These are phyloP conservation scores for Capra hircus DNA, from an alignment of 2,113 vertebrate genomes.

Conservation along the genomic window DNA sequence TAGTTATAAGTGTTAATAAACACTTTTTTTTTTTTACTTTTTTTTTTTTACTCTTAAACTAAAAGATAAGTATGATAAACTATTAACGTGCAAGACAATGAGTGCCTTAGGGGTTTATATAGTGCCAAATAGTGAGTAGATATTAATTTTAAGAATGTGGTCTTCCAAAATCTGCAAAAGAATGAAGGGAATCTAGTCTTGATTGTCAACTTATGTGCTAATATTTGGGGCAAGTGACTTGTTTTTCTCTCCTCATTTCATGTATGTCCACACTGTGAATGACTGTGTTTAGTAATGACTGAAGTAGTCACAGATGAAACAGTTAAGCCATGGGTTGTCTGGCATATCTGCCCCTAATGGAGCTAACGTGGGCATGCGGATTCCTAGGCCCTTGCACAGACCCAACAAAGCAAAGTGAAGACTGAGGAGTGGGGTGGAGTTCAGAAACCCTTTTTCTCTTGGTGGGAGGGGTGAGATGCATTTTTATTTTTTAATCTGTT, in stretches of 20 bases:
- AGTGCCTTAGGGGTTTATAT: neutral
- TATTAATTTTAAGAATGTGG: neutral
- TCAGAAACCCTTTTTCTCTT: neutral
- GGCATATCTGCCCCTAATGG: neutral
- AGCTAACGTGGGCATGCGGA: neutral
- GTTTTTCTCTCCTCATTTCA: neutral
- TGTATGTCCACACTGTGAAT: neutral
- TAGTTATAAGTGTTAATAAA: neutral
- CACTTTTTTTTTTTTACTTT: neutral
- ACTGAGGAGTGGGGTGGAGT: neutral
- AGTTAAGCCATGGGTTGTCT: neutral
- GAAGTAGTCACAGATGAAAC: too few relatives aligned
- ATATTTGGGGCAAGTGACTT: neutral
- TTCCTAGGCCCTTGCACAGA: neutral
- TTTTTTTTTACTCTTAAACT: neutral
- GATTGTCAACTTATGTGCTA: neutral
- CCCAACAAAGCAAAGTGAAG: neutral
- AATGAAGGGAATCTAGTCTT: neutral
- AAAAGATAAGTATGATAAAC: neutral
- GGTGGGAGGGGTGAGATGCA: fast-evolving
- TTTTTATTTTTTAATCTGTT: neutral
- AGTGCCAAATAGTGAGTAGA: neutral
- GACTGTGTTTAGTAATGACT: neutral
- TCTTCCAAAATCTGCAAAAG: neutral
- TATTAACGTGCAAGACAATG: neutral